Percentiles rank a stretch among this genome's conserved stretches.
Evolutionary conservation across 30 jellyfish, hydroid and myxozoan genomes (phyloP).

Genomic region (Nemopilema nomurai): DNA sequence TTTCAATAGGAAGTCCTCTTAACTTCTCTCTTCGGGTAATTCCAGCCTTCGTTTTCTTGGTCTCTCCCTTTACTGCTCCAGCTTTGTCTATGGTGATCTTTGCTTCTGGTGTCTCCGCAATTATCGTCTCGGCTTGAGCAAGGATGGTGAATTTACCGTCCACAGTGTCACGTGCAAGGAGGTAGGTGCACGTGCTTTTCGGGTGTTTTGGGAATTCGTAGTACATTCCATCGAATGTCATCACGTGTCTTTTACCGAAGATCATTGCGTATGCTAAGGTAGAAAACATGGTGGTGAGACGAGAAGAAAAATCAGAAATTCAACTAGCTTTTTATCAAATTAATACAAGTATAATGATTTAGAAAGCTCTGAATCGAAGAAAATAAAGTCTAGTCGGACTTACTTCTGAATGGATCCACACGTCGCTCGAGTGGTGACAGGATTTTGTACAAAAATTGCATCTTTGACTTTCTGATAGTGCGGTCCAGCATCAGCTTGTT

Average conservation of each 20-base stretch:
- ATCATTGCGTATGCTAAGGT: constrained; percentile 81
- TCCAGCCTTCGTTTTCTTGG: constrained; percentile 36
- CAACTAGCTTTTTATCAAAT: neutral
- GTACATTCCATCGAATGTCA: constrained; percentile 91
- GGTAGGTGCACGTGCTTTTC: constrained; percentile 74
- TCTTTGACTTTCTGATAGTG: constrained; percentile 56
- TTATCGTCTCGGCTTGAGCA: constrained; percentile 74
- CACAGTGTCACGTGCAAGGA: constrained; percentile 84
- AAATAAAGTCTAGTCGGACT: neutral
- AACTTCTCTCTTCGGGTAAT: constrained; percentile 28
- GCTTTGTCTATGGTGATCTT: constrained; percentile 55
- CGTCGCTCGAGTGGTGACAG: constrained; percentile 13
- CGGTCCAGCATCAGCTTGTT: constrained; percentile 59
- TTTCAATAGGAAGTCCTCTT: constrained; percentile 87
- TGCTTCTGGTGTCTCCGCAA: constrained; percentile 84
- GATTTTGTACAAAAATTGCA: constrained; percentile 28
- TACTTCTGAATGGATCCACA: constrained; percentile 65
- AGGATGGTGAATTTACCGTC: constrained; percentile 81
- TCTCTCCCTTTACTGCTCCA: constrained; percentile 43
- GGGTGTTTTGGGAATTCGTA: constrained; percentile 73
- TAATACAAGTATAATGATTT: neutral
- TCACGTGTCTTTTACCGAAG: constrained; percentile 86
- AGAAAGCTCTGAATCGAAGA: neutral
- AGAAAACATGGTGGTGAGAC: neutral
- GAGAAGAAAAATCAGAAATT: neutral